Base-by-base conservation (phyloP, 1,140 invertebrate genomes). In the Theocolax elegans region DNA sequence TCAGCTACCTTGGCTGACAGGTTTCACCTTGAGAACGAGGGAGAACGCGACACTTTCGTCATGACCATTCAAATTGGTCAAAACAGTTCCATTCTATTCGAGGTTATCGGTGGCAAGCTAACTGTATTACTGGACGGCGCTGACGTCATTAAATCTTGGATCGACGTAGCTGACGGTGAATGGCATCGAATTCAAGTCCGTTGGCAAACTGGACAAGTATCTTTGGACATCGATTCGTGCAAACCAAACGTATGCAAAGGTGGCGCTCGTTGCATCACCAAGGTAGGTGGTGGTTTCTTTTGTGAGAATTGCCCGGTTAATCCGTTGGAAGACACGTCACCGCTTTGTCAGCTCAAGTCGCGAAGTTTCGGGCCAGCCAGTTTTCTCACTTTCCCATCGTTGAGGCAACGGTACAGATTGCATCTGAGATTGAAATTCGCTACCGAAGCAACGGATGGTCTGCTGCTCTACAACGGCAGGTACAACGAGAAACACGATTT, bases 401-500 rank as follows among this genome's bases (percentile, higher is more conserved):
- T 99, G 1, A 93, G 92, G 76, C 91, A 95, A 77, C 86, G 97
- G 2, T 91, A 98, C 83, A 86, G 96, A 29, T 87, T 99, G n/a
- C 91, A 94, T 81, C 86, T 98, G 1, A 91, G 91, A 75, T 77
- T 98, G 0, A 93, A 91, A 75, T 98, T 98, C 85, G 94, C 96
- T 1, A 98, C 96, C 0, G 92, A 95, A 73, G 84, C 91, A 13
- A 87, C 90, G 2, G 92, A 96, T 73, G 97, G 95, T 0, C 81
- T 99, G 0, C 80, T 99, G 0, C 86, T 98, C 0, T 99, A 99
- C 86, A 98, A 99, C 82, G 97, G 97, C 0, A 88, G 97, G 0
- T 98, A 97, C 81, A 98, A 98, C 81, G 95, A 97, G 77, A 89
- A 92, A 13, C 96, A 98, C 79, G 97, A 99, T 81, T 99, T 98